Conservation (phyloP, 2,113 vertebrate species). For the Rhabdornis inornatus region DNA sequence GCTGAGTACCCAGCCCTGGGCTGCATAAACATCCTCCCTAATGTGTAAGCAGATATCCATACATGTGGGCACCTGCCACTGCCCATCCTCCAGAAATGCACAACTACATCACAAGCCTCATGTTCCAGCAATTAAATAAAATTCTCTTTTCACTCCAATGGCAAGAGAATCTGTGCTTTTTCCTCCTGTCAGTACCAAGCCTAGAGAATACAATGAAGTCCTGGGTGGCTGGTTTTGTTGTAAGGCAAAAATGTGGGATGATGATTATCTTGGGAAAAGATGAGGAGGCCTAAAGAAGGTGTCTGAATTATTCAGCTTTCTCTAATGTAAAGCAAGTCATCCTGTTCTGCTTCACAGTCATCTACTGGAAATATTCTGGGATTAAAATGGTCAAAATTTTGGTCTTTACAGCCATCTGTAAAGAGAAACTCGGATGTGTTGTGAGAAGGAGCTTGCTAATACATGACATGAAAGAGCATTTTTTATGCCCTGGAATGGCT, state of each 20-base stretch:
- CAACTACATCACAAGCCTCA: neutral
- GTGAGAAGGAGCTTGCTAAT: neutral
- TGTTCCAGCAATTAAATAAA: neutral
- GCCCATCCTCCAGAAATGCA: neutral
- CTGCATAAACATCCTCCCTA: neutral
- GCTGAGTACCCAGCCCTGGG: neutral
- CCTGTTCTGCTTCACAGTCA: neutral
- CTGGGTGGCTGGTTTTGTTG: neutral
- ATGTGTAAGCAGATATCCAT: accelerated
- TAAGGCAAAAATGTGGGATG: neutral
- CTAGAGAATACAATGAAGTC: neutral
- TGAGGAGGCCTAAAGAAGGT: neutral
- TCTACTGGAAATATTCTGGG: neutral
- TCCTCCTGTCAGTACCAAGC: neutral
- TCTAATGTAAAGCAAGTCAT: neutral
- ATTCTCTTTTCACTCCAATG: neutral
- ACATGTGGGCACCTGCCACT: neutral
- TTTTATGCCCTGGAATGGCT: neutral
- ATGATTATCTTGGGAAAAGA: constrained; percentile 7
- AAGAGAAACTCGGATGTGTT: neutral
- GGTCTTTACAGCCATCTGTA: neutral
- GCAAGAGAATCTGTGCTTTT: neutral
- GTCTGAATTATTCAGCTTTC: constrained; percentile 13
- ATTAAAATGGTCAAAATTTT: neutral
- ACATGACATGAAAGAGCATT: neutral